Percentiles rank a stretch among this genome's conserved stretches.
Evolutionary conservation across 2,113 vertebrate genomes (phyloP).

Genomic region (Anoplopoma fimbria): DNA sequence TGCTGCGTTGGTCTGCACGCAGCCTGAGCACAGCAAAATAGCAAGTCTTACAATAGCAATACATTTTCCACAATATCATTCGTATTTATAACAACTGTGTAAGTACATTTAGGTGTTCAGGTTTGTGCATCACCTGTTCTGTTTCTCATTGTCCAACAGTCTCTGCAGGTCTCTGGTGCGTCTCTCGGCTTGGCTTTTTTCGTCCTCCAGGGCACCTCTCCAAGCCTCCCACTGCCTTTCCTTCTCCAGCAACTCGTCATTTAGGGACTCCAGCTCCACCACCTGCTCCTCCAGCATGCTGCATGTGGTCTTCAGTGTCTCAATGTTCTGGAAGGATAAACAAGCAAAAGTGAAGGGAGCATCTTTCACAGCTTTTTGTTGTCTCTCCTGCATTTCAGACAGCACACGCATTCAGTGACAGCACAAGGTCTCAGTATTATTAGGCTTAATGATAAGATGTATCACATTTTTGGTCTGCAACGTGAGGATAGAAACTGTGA

Average conservation of each 20-base stretch:
- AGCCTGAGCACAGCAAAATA: slow-evolving; percentile 78
- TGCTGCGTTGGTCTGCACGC: slow-evolving; percentile 96
- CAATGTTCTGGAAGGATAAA: slow-evolving; percentile 90
- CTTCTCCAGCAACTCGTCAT: slow-evolving; percentile 96
- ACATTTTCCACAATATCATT: neutral
- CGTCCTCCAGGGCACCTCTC: slow-evolving; percentile 94
- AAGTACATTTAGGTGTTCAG: neutral
- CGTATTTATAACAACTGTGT: neutral
- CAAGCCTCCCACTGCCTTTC: slow-evolving; percentile 98
- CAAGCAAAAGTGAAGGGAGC: slow-evolving; percentile 30
- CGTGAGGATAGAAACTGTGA: neutral
- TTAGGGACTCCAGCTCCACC: slow-evolving; percentile 96
- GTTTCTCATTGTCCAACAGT: slow-evolving; percentile 96
- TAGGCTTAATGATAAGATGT: neutral
- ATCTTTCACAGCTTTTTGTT: slow-evolving; percentile 36
- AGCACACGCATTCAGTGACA: too few species aligned
- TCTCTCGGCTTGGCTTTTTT: slow-evolving; percentile 96
- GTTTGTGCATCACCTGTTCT: slow-evolving; percentile 88
- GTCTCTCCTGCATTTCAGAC: slow-evolving; percentile 5
- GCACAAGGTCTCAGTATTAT: neutral
- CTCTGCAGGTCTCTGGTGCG: slow-evolving; percentile 94
- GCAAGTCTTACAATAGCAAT: slow-evolving; percentile 4
- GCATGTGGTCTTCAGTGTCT: slow-evolving; percentile 99
- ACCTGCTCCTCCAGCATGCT: slow-evolving; percentile 99
- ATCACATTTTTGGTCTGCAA: neutral